These are phyloP conservation scores for Meda fulgida DNA, from an alignment of 2,797 vertebrate genomes.

Conservation along the genomic window DNA sequence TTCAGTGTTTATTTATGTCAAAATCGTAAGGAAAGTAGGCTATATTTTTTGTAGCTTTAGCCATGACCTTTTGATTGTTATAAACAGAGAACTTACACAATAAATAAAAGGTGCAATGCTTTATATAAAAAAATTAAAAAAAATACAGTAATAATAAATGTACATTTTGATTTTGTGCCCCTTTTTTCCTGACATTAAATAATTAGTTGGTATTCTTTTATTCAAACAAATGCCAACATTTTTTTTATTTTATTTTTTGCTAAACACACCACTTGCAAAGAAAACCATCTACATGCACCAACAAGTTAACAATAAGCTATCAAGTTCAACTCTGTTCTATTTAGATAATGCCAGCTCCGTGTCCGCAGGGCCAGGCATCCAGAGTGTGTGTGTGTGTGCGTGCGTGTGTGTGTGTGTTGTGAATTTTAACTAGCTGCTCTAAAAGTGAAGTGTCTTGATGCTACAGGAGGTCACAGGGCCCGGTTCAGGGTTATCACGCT, in stretches of 20 bases:
- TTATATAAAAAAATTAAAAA: constrained; percentile 44
- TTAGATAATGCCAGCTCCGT: constrained; percentile 52
- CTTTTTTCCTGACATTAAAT: neutral
- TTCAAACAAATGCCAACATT: neutral
- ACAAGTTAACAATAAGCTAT: constrained; percentile 55
- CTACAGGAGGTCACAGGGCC: constrained; percentile 37
- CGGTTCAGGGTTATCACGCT: constrained; percentile 52
- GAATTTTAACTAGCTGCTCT: constrained; percentile 38
- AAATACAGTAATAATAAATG: constrained; percentile 11
- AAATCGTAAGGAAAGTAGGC: neutral
- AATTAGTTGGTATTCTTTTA: neutral
- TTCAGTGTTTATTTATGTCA: neutral
- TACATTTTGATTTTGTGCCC: neutral
- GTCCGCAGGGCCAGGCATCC: constrained; percentile 40
- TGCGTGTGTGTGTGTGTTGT: constrained; percentile 17
- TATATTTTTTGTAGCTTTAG: constrained; percentile 32
- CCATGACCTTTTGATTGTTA: constrained; percentile 39
- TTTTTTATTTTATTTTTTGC: neutral
- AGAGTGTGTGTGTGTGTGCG: constrained; percentile 26
- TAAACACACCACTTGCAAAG: constrained; percentile 20
- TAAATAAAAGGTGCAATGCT: constrained; percentile 28
- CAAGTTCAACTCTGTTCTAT: constrained; percentile 46
- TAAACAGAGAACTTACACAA: constrained; percentile 27
- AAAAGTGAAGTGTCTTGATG: constrained; percentile 19
- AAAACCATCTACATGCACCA: constrained; percentile 49